Evolutionary conservation across 2,888 invertebrate genomes (phyloP), one percentile per base, ranked within the genome.

Genomic region (Ectemnius continuus): DNA sequence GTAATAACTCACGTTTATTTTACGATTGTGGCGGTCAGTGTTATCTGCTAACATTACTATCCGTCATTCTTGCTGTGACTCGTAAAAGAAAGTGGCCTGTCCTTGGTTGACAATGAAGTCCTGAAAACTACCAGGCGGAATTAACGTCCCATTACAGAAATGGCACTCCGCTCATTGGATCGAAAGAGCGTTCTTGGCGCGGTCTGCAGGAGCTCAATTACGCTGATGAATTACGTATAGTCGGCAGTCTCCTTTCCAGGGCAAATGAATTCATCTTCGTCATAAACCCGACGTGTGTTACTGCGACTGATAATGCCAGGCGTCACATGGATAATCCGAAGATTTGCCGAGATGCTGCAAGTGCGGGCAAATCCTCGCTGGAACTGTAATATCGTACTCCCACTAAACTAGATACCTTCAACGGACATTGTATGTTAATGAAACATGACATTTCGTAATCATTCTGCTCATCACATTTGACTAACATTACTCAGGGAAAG

Each of bases 221-320:
- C 81, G 78, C 78, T 86, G 85, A 87, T 86, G 85, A 85, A 87
- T 86, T 82, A 83, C 82, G 83, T 77, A 79, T 84, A 83, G 75
- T 76, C 68, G 46, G 59, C 1, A 6, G 11, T 26, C 64, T 45
- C 45, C 73, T 74, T 77, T 73, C 60, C 66, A 63, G 70, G 79
- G 78, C 74, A 77, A 81, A 80, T 79, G 81, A 81, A 86, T 86
- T 84, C 82, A 82, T 87, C 87, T 85, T 86, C 84, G 80, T 86
- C 85, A 81, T 76, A 70, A 58, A 47, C 61, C 67, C 76, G 58
- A 47, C 70, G 69, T 26, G 57, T 57, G 60, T 16, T 61, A 36
- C 36, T 36, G 46, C 66, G 64, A 16, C 67, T 47, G 64, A 48
- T 58, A 64, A 56, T 61, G 11, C 11, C 36, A 64, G 56, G n/a